These are phyloP conservation scores for Callitettix versicolor DNA, from an alignment of 1,140 invertebrate species.

Conservation along the genomic window DNA sequence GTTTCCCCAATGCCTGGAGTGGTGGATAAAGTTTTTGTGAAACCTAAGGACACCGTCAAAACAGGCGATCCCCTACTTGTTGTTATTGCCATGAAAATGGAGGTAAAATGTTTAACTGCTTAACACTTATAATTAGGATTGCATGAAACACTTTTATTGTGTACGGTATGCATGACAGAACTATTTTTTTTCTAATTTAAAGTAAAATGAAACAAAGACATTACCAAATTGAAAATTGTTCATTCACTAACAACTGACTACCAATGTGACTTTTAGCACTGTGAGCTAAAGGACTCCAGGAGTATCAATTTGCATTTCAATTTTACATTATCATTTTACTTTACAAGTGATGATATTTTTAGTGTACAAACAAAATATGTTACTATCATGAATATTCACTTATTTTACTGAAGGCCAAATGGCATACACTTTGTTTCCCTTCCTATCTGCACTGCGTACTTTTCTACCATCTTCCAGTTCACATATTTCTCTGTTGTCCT, in stretches of 20 bases:
- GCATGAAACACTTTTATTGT: background rate
- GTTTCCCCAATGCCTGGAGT: slow-evolving; percentile 92
- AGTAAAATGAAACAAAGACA: background rate
- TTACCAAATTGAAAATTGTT: background rate
- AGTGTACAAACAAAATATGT: too few relatives aligned
- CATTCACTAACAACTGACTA: background rate
- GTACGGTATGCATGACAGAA: background rate
- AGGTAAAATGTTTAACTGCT: slow-evolving; percentile 50
- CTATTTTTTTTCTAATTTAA: background rate
- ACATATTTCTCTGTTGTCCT: too few relatives aligned
- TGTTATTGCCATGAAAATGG: slow-evolving; percentile 99
- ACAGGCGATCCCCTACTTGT: slow-evolving; percentile 78
- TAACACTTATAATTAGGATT: slow-evolving; percentile 1
- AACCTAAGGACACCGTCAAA: slow-evolving; percentile 63
- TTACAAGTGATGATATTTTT: too few relatives aligned
- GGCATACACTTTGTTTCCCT: too few relatives aligned
- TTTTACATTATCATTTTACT: too few relatives aligned
- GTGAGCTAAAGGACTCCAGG: slow-evolving; percentile 7
- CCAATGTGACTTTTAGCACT: background rate
- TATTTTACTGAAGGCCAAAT: too few relatives aligned
- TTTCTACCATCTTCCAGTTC: too few relatives aligned
- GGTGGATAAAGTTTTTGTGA: slow-evolving; percentile 81
- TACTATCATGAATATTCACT: too few relatives aligned
- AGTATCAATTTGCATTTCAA: too few relatives aligned
- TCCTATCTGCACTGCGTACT: too few relatives aligned